Evolutionary conservation across 30 jellyfish, hydroid and myxozoan genomes (phyloP).

Genomic region (Cassiopea andromeda): DNA sequence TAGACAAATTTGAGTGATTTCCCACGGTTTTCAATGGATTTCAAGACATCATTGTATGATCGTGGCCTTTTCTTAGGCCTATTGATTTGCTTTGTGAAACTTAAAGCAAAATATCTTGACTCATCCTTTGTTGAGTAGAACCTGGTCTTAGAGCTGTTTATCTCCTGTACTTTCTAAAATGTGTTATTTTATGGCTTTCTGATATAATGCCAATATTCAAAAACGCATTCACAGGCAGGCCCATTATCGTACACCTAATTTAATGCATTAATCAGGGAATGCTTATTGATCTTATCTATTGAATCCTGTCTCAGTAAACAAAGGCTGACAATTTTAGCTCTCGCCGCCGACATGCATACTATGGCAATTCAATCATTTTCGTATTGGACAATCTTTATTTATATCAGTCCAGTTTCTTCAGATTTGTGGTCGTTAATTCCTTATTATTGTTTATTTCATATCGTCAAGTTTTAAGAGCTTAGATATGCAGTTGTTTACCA

Average conservation of each 20-base stretch:
- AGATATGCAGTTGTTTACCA: neutral
- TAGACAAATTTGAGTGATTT: neutral
- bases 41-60: constrained; percentile 1
- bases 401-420: neutral
- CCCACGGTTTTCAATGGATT: constrained; percentile 53
- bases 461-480: neutral
- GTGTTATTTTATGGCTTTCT: neutral
- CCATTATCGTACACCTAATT: constrained; percentile 26
- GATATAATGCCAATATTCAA: constrained; percentile 27
- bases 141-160: constrained; percentile 4
- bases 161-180: neutral
- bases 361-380: neutral
- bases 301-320: constrained; percentile 18
- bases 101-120: neutral
- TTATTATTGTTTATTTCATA: neutral
- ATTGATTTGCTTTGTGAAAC: neutral
- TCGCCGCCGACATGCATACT: neutral
- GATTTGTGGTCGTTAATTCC: neutral
- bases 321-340: neutral
- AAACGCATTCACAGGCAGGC: neutral
- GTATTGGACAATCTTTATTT: neutral
- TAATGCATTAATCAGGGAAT: constrained; percentile 11
- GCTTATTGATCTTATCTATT: constrained; percentile 11
- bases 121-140: neutral
- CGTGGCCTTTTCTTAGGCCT: constrained; percentile 16